These are phyloP conservation scores for Rhynchotus rufescens DNA, from an alignment of 2,797 vertebrate species.

Conservation along the genomic window DNA sequence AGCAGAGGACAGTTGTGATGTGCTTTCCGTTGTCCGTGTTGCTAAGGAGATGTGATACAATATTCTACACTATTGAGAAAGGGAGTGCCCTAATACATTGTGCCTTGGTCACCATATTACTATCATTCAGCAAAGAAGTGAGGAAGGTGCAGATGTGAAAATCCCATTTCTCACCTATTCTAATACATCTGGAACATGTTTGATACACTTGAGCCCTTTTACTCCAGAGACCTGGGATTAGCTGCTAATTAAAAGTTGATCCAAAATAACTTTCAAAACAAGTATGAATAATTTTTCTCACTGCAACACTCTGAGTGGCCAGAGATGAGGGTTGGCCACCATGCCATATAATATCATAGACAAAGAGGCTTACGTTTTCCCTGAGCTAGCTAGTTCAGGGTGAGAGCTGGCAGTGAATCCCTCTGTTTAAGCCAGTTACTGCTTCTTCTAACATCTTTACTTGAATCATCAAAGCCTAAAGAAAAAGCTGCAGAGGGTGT, in stretches of 20 bases:
- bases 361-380: not conserved
- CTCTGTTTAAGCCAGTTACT: not conserved
- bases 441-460: not conserved
- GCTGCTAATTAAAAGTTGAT: not conserved
- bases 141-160: not conserved
- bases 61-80: not conserved
- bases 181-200: not conserved
- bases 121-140: not conserved
- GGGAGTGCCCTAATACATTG: not conserved
- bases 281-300: not conserved
- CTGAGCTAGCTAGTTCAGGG: not conserved
- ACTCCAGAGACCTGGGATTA: not conserved
- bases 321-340: not conserved
- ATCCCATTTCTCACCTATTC: not conserved
- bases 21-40: not conserved
- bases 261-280: not conserved
- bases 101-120: not conserved
- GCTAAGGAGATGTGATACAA: not conserved
- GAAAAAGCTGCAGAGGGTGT: slow-evolving; percentile 41
- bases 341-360: not conserved
- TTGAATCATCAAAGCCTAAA: slow-evolving; percentile 44
- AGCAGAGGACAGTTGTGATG: not conserved
- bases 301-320: not conserved
- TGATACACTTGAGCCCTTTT: not conserved
- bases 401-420: not conserved